Conservation (phyloP, 2,797 vertebrate species). For the Triplophysa bombifrons region DNA sequence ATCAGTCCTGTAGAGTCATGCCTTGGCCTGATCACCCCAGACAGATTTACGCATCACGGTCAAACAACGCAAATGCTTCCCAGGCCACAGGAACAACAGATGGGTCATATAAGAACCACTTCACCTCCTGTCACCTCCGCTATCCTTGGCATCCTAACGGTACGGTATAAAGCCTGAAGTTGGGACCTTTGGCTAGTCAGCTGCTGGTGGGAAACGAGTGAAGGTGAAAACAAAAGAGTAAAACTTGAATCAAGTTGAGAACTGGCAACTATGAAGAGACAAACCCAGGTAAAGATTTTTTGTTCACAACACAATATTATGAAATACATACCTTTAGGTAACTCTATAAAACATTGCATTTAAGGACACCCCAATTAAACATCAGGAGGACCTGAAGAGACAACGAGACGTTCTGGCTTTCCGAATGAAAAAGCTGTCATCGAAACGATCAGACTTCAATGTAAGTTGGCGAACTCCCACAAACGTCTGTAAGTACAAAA, state of each 20-base stretch:
- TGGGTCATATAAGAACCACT: slow-evolving; percentile 33
- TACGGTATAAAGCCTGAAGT: slow-evolving; percentile 61
- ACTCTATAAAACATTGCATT: slow-evolving; percentile 24
- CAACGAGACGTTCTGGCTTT: slow-evolving; percentile 75
- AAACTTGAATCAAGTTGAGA: not conserved
- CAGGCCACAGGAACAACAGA: slow-evolving; percentile 41
- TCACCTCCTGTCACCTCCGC: slow-evolving; percentile 15
- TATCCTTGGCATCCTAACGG: slow-evolving; percentile 43
- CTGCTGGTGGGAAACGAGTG: slow-evolving; percentile 5
- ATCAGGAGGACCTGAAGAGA: slow-evolving; percentile 68
- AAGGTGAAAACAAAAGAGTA: not conserved
- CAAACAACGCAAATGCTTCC: slow-evolving; percentile 48
- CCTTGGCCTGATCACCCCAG: not conserved
- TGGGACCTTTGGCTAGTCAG: slow-evolving; percentile 3
- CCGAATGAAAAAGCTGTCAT: slow-evolving; percentile 75
- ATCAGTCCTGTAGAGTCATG: slow-evolving; percentile 27
- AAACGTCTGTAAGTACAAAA: slow-evolving; percentile 53
- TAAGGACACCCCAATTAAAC: slow-evolving; percentile 70
- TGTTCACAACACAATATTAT: not conserved
- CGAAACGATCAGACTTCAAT: slow-evolving; percentile 73
- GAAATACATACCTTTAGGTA: not conserved
- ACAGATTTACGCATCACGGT: slow-evolving; percentile 55
- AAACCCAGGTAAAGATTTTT: slow-evolving; percentile 54
- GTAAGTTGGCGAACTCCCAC: slow-evolving; percentile 59
- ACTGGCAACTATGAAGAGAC: slow-evolving; percentile 54